Evolutionary conservation across 2,888 invertebrate genomes (phyloP).

Genomic region (Euplagia quadripunctaria): DNA sequence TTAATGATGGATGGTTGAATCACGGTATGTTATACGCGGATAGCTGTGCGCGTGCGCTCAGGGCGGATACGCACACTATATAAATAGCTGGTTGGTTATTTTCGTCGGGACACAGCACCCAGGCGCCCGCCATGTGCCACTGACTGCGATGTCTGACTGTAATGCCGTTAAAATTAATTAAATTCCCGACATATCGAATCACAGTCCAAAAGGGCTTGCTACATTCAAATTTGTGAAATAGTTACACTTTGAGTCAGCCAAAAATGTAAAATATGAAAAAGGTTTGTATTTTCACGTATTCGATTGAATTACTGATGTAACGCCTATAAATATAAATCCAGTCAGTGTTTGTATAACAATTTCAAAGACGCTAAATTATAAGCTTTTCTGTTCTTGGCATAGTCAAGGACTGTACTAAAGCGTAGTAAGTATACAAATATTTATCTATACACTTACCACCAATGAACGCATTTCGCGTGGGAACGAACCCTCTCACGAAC

Average conservation of each 20-base stretch:
- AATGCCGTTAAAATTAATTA: slow-evolving; percentile 73
- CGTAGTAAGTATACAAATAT: slow-evolving; percentile 80
- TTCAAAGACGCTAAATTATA: slow-evolving; percentile 19
- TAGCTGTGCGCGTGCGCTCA: slow-evolving; percentile 74
- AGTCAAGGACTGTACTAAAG: slow-evolving; percentile 68
- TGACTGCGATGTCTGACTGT: slow-evolving; percentile 72
- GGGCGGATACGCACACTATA: slow-evolving; percentile 81
- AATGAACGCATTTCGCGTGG: slow-evolving; percentile 79
- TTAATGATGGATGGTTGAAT: slow-evolving; percentile 43
- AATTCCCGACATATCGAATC: slow-evolving; percentile 74
- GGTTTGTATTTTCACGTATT: not conserved
- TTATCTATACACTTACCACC: slow-evolving; percentile 81
- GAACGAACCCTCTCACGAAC: slow-evolving; percentile 62
- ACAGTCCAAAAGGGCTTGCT: slow-evolving; percentile 54
- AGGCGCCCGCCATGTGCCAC: slow-evolving; percentile 82
- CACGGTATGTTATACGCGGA: slow-evolving; percentile 60
- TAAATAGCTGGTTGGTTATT: slow-evolving; percentile 84
- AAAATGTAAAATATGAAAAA: not conserved
- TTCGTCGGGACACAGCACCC: slow-evolving; percentile 77
- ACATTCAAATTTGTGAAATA: slow-evolving; percentile 21
- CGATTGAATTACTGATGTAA: not conserved
- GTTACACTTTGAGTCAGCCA: slow-evolving; percentile 23
- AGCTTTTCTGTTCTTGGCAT: slow-evolving; percentile 57
- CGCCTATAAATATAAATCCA: slow-evolving; percentile 4
- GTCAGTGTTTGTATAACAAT: slow-evolving; percentile 12